Conservation (phyloP, 2,797 vertebrate species). For the Cyclura pinguis region DNA sequence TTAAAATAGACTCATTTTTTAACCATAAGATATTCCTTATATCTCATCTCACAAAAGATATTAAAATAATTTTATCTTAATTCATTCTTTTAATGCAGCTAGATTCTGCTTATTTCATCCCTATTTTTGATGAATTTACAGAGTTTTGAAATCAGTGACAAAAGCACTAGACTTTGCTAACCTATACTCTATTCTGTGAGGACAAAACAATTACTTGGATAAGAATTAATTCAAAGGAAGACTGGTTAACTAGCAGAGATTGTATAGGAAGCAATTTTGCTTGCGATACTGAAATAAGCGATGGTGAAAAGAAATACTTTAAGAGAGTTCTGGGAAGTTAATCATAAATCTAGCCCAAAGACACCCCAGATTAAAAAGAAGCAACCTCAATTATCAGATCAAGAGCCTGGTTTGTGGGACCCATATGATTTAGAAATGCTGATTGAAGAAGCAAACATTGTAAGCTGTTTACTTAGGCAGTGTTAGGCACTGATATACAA, state of each 20-base stretch:
- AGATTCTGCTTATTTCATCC: background rate
- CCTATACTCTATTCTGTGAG: background rate
- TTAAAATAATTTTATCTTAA: background rate
- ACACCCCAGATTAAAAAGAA: background rate
- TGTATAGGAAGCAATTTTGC: background rate
- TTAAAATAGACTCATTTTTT: too few relatives aligned
- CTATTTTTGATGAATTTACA: background rate
- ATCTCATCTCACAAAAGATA: background rate
- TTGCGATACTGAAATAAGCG: background rate
- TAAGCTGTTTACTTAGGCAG: background rate
- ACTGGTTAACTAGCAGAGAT: background rate
- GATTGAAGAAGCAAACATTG: background rate
- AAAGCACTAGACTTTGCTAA: background rate
- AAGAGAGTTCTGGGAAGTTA: background rate
- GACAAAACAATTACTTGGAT: background rate
- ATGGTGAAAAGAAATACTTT: background rate
- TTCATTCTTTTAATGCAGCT: background rate
- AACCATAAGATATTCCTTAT: too few relatives aligned
- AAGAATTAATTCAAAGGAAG: background rate
- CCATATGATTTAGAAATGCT: background rate
- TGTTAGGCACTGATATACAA: background rate
- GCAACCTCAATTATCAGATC: background rate
- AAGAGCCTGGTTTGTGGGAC: background rate
- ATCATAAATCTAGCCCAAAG: background rate
- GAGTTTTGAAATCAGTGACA: background rate